These are phyloP conservation scores for Hemicordylus capensis DNA, from an alignment of 2,113 vertebrate species.

Conservation along the genomic window DNA sequence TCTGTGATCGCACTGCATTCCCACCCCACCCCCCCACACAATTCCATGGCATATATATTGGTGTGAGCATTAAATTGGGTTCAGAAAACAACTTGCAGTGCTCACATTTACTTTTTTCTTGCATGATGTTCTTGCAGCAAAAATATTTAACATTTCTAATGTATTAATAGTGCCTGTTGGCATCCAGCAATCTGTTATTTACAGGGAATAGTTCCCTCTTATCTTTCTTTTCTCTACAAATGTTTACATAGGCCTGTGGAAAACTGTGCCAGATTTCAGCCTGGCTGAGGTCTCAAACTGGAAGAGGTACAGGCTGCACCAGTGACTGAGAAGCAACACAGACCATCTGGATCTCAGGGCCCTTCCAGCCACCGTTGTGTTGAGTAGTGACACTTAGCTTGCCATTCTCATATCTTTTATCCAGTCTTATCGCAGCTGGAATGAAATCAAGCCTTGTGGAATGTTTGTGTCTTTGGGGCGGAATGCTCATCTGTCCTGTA, in stretches of 20 bases:
- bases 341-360: conserved; percentile 52
- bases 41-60: background rate
- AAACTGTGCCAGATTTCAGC: conserved; percentile 8
- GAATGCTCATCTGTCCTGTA: background rate
- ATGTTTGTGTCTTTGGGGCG: background rate
- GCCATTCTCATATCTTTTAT: conserved; percentile 17
- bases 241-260: conserved; percentile 55
- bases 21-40: background rate
- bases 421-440: background rate
- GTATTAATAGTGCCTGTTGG: conserved; percentile 59
- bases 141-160: conserved; percentile 54
- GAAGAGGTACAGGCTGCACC: conserved; percentile 6
- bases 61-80: conserved; percentile 1
- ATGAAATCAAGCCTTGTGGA: conserved; percentile 13
- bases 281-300: conserved; percentile 38
- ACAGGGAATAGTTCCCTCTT: conserved; percentile 39
- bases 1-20: background rate
- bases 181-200: conserved; percentile 55
- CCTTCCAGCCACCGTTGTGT: background rate
- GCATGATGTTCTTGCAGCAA: background rate
- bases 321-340: conserved; percentile 36
- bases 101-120: conserved; percentile 6
- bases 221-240: conserved; percentile 55
- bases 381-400: conserved; percentile 9
- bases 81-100: conserved; percentile 23